A percentile compares a stretch with the other conserved stretches of the same genome.
Conservation (phyloP, 2,888 invertebrate species). For the Drosophila sordidula region DNA sequence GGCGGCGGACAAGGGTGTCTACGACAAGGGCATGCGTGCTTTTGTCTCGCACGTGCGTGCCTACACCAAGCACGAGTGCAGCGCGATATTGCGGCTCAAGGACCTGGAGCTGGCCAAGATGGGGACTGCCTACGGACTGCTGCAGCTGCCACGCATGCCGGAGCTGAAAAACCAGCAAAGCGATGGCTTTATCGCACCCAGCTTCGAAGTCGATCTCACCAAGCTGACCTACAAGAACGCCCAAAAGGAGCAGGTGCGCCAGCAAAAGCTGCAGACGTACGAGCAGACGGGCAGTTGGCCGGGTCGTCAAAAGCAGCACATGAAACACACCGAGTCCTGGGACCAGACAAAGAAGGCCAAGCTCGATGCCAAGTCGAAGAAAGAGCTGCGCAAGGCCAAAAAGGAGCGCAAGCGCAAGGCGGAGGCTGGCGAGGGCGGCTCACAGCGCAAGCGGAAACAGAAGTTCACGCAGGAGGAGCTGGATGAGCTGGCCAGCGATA, state of each 20-base stretch:
- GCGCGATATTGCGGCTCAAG: conserved; percentile 93
- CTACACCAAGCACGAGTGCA: conserved; percentile 98
- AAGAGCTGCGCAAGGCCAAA: conserved; percentile 85
- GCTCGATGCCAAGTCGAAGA: conserved; percentile 86
- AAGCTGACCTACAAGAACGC: conserved; percentile 92
- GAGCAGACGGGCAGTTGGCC: conserved; percentile 92
- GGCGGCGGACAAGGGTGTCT: conserved; percentile 89
- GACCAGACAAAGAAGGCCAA: conserved; percentile 89
- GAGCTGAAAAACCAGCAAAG: conserved; percentile 91
- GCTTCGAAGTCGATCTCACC: conserved; percentile 89
- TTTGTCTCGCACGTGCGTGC: conserved; percentile 98
- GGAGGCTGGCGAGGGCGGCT: conserved; percentile 74
- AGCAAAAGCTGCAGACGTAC: conserved; percentile 89
- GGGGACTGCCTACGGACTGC: conserved; percentile 94
- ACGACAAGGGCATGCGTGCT: conserved; percentile 95
- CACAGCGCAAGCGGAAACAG: conserved; percentile 85
- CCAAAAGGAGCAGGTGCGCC: conserved; percentile 90
- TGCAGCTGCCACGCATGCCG: conserved; percentile 97
- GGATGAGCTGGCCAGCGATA: conserved; percentile 91
- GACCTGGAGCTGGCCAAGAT: conserved; percentile 94
- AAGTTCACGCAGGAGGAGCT: conserved; percentile 90
- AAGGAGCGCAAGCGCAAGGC: conserved; percentile 84
- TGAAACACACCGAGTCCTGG: conserved; percentile 89
- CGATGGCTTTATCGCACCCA: conserved; percentile 84
- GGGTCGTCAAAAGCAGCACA: conserved; percentile 86